Evolutionary conservation across 2,888 invertebrate genomes (phyloP).

Genomic region (Acronicta leporina): DNA sequence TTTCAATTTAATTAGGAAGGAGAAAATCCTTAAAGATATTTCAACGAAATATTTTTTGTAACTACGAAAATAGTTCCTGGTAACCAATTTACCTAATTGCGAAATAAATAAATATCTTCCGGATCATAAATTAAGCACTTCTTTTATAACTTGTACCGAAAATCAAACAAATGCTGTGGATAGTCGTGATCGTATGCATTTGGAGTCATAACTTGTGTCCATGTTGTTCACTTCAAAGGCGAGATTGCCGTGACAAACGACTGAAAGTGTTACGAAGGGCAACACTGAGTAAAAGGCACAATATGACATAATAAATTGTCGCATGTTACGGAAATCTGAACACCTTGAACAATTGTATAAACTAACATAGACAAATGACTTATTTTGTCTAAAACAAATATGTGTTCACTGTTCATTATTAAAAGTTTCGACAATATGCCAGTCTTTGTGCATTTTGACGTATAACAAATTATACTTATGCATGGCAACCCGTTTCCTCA

Average conservation of each 20-base stretch:
- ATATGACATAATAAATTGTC: conserved; percentile 65
- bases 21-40: too few species aligned
- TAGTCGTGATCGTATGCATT: conserved; percentile 72
- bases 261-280: conserved; percentile 72
- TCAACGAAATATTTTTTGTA: too few species aligned
- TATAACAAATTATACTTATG: conserved; percentile 56
- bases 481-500: conserved; percentile 58
- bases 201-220: conserved; percentile 68
- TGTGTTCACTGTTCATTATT: conserved; percentile 49
- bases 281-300: conserved; percentile 55
- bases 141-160: conserved; percentile 55
- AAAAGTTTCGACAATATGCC: conserved; percentile 60
- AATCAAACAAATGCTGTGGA: conserved; percentile 44
- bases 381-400: conserved; percentile 45
- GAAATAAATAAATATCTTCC: too few species aligned
- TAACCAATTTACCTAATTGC: too few species aligned
- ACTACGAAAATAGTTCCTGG: too few species aligned
- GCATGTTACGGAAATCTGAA: conserved; percentile 66
- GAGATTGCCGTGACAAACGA: conserved; percentile 58
- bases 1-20: background rate
- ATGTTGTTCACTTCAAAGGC: conserved; percentile 61
- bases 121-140: conserved; percentile 1
- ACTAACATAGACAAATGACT: conserved; percentile 70
- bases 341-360: conserved; percentile 68
- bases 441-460: conserved; percentile 60